Evolutionary conservation across 2,113 vertebrate species (phyloP), one percentile per base, ranked within the genome.

Genomic region (Protobothrops mucrosquamatus): DNA sequence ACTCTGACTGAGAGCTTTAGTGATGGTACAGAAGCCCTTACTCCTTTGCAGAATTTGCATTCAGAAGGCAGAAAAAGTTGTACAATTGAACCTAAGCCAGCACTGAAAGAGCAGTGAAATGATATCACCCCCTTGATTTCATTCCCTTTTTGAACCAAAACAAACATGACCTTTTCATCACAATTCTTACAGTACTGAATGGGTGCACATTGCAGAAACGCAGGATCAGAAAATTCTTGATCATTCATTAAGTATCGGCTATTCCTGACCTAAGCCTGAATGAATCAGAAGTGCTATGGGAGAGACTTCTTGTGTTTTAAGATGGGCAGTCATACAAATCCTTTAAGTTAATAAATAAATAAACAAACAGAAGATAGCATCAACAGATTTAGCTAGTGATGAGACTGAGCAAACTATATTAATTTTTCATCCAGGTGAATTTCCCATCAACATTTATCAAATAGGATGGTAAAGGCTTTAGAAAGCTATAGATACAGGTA

Each of bases 81-180:
- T 12, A 86, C 46, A 90, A 92, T 57, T 0, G 0, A 43, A 88
- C 10, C 2, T 93, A 23, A 89, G 88, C 69, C 48, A 95, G 11
- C 39, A 15, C 43, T 22, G 64, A 89, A 39, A 87, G 24, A 85
- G 26, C 92, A 89, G 89, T 81, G 34, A 61, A 0, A 11, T 10
- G 2, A 55, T 9, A 94, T 34, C 11, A 81, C 88, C 22, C 12
- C 85, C 3, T 1, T 91, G 57, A 24, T 57, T 92, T 34, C 23
- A 90, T 93, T 91, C 43, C 26, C 39, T 48, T 93, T 94, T 93
- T 55, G 59, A 92, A 64, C 0, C 86, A 91, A 5, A 2, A 2
- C 34, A 22, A 43, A 81, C 7, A 81, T 81, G 34, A 7, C 18
- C 74, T 81, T 15, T n/a, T 24, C 56, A 43, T 85, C 57, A 57